phyloP scores from a whole-genome alignment of 2,113 vertebrate genomes.

The Tetraodon nigroviridis region DNA sequence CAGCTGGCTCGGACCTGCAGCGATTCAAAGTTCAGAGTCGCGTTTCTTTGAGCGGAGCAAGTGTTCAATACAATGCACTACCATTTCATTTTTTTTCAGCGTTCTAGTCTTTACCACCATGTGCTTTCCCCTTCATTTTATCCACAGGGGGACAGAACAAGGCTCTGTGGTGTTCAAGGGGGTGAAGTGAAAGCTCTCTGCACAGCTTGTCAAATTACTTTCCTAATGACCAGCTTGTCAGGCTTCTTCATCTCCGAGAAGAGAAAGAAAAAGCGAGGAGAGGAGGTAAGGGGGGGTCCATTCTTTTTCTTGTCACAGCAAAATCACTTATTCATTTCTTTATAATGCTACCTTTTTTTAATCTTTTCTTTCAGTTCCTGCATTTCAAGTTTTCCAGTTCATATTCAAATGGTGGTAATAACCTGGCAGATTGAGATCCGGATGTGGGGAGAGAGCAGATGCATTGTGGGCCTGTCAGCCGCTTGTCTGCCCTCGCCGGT shows the following conservation, averaged over 20 bases:
- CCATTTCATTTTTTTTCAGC: conserved; percentile 24
- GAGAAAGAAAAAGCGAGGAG: conserved; percentile 56
- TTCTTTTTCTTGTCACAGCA: conserved; percentile 61
- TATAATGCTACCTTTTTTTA: conserved; percentile 37
- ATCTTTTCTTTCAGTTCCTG: conserved; percentile 47
- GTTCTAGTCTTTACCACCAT: conserved; percentile 39
- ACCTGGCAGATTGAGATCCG: conserved; percentile 32
- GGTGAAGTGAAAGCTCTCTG: conserved; percentile 54
- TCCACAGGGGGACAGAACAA: conserved; percentile 35
- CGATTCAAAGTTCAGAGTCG: conserved; percentile 21
- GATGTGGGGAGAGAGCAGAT: conserved; percentile 25
- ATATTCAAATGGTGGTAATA: conserved; percentile 62
- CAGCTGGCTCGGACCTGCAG: conserved; percentile 9
- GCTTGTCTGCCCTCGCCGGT: conserved; percentile 28
- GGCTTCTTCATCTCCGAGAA: conserved; percentile 42
- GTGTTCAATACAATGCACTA: conserved; percentile 1
- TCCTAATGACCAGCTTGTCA: conserved; percentile 69
- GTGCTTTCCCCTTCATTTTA: conserved; percentile 49
- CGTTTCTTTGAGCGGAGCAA: conserved; percentile 20
- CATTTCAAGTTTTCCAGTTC: conserved; percentile 44
- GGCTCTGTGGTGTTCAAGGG: conserved; percentile 56
- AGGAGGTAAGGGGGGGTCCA: conserved; percentile 52
- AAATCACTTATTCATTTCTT: conserved; percentile 56
- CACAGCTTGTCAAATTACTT: conserved; percentile 67
- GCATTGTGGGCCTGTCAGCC: conserved; percentile 64